Evolutionary conservation across 2,113 vertebrate species (phyloP).

Genomic region (Indri indri): DNA sequence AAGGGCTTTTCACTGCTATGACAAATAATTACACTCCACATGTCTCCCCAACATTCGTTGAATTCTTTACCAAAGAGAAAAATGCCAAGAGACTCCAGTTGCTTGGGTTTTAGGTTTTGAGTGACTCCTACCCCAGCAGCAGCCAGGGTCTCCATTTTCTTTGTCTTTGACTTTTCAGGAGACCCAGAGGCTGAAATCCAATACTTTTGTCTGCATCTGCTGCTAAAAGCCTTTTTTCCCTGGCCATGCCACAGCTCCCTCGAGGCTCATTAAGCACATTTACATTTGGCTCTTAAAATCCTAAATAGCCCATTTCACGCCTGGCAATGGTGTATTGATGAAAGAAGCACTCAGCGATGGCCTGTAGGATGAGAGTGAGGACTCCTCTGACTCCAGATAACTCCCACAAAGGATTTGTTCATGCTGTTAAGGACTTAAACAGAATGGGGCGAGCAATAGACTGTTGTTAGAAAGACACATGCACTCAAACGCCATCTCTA

Average conservation of each 20-base stretch:
- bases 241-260: constrained; percentile 81
- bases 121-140: constrained; percentile 74
- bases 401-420: constrained; percentile 48
- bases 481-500: background rate
- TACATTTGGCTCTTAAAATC: constrained; percentile 88
- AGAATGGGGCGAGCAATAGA: background rate
- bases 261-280: constrained; percentile 89
- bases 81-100: constrained; percentile 77
- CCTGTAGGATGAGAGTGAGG: constrained; percentile 41
- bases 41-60: constrained; percentile 29
- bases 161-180: constrained; percentile 81
- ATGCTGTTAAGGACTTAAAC: background rate
- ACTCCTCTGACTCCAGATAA: constrained; percentile 63
- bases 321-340: constrained; percentile 77
- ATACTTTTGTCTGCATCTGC: constrained; percentile 87
- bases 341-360: constrained; percentile 74
- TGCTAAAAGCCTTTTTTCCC: constrained; percentile 85
- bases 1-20: background rate
- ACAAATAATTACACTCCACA: constrained; percentile 45
- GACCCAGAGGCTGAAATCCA: constrained; percentile 85
- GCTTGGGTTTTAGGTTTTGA: constrained; percentile 80
- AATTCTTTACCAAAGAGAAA: constrained; percentile 78
- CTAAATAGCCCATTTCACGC: constrained; percentile 83
- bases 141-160: constrained; percentile 77
- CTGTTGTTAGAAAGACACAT: background rate